Evolutionary conservation across 92 coral and sea anemone species (phyloP).

Genomic region (Porites evermanni): DNA sequence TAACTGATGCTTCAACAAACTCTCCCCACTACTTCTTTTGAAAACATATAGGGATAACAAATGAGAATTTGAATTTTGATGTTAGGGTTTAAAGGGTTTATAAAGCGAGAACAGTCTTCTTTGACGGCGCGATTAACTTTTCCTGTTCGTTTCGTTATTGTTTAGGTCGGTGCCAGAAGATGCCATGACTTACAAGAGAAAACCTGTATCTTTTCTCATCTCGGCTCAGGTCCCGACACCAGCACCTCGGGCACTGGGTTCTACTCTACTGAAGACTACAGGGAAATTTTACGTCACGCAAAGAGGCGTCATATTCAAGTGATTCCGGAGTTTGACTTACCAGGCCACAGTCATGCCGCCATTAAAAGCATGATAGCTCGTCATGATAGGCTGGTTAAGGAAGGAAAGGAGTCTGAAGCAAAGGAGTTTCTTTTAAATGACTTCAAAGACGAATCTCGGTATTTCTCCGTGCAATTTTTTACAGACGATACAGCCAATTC

Average conservation of each 20-base stretch:
- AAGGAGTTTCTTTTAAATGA: slow-evolving; percentile 66
- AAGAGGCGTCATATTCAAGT: slow-evolving; percentile 78
- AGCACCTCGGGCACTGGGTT: slow-evolving; percentile 70
- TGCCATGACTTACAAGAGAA: slow-evolving; percentile 74
- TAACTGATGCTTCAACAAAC: no score
- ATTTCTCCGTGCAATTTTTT: slow-evolving; percentile 76
- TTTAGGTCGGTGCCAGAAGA: slow-evolving; percentile 83
- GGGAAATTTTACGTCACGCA: slow-evolving; percentile 80
- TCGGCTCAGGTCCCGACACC: slow-evolving; percentile 87
- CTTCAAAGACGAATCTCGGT: slow-evolving; percentile 70
- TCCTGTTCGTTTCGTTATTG: background rate
- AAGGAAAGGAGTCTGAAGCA: slow-evolving; percentile 52
- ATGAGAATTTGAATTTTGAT: no score
- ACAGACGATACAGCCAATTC: slow-evolving; percentile 80
- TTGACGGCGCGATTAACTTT: background rate
- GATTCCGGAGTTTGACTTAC: slow-evolving; percentile 90
- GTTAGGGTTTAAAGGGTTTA: no score
- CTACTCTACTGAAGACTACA: slow-evolving; percentile 77
- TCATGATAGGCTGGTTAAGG: slow-evolving; percentile 40
- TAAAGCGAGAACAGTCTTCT: background rate
- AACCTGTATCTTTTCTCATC: slow-evolving; percentile 79
- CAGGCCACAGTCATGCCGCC: slow-evolving; percentile 85
- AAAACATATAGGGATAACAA: no score
- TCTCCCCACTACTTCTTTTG: no score
- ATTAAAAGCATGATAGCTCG: slow-evolving; percentile 84